These are phyloP conservation scores for Trematomus loennbergii DNA, from an alignment of 2,113 vertebrate genomes.

Conservation along the genomic window DNA sequence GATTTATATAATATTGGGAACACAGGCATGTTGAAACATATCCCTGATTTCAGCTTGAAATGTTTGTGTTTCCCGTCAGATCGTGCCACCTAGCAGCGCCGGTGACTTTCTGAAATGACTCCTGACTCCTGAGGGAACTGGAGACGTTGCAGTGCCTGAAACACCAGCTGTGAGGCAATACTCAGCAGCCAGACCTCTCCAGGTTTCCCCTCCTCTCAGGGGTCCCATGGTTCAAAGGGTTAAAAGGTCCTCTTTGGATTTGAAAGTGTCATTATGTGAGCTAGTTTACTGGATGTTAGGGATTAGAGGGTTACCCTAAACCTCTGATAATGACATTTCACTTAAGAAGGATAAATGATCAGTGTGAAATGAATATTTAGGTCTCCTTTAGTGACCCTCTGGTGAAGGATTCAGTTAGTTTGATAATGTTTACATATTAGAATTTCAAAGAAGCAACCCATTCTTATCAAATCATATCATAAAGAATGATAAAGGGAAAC, in stretches of 20 bases:
- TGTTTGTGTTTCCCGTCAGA: slow-evolving; percentile 38
- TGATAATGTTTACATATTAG: not conserved
- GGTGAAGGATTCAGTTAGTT: not conserved
- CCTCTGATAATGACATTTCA: slow-evolving; percentile 58
- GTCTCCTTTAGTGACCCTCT: not conserved
- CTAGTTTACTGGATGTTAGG: slow-evolving; percentile 55
- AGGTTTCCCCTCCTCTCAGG: slow-evolving; percentile 43
- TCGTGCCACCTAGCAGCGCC: not conserved
- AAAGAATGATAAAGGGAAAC: not conserved
- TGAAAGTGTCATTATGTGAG: slow-evolving; percentile 60
- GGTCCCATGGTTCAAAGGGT: slow-evolving; percentile 56
- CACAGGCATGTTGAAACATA: slow-evolving; percentile 2
- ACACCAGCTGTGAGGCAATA: slow-evolving; percentile 77
- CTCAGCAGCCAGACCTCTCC: slow-evolving; percentile 63
- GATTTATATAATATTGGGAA: not conserved
- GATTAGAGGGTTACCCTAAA: slow-evolving; percentile 62
- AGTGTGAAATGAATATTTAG: not conserved
- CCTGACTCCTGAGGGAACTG: slow-evolving; percentile 63
- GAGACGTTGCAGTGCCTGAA: slow-evolving; percentile 66
- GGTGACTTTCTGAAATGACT: slow-evolving; percentile 40
- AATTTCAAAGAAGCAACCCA: not conserved
- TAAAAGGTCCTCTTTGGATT: slow-evolving; percentile 62
- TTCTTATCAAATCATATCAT: not conserved
- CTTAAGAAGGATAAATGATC: slow-evolving; percentile 46
- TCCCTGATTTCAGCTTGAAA: slow-evolving; percentile 3